A percentile compares a stretch with the other conserved stretches of the same genome.
Conservation (phyloP, 2,113 vertebrate genomes). For the Zapornia atra region DNA sequence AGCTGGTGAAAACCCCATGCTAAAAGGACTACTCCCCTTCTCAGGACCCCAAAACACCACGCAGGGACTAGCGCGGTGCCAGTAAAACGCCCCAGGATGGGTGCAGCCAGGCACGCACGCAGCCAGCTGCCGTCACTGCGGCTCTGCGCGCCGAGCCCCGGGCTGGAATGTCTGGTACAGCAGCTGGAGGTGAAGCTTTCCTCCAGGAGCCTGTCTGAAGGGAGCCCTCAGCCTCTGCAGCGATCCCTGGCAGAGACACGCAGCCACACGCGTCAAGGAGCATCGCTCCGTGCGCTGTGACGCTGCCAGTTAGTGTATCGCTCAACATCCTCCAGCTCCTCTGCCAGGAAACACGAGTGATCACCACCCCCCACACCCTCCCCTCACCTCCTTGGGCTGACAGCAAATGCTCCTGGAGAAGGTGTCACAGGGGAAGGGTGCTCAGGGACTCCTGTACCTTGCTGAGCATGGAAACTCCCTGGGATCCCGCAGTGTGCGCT, state of each 20-base stretch:
- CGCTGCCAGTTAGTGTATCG: accelerated
- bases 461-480: no score
- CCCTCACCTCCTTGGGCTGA: not conserved
- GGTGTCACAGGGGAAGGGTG: not conserved
- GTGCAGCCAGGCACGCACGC: accelerated
- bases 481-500: no score
- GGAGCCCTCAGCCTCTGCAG: not conserved
- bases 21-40: not conserved
- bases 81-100: accelerated
- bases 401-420: not conserved
- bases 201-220: not conserved
- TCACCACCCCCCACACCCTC: not conserved
- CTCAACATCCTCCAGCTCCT: not conserved
- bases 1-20: not conserved
- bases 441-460: not conserved
- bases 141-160: not conserved
- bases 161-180: accelerated
- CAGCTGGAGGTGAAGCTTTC: not conserved
- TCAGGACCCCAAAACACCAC: not conserved
- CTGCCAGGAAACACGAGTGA: not conserved
- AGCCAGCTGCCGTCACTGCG: accelerated
- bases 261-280: not conserved
- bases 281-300: not conserved
- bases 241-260: not conserved
- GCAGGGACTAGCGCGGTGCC: no score